These are phyloP conservation scores for Biston betularia DNA, from an alignment of 2,888 invertebrate species.

Conservation along the genomic window DNA sequence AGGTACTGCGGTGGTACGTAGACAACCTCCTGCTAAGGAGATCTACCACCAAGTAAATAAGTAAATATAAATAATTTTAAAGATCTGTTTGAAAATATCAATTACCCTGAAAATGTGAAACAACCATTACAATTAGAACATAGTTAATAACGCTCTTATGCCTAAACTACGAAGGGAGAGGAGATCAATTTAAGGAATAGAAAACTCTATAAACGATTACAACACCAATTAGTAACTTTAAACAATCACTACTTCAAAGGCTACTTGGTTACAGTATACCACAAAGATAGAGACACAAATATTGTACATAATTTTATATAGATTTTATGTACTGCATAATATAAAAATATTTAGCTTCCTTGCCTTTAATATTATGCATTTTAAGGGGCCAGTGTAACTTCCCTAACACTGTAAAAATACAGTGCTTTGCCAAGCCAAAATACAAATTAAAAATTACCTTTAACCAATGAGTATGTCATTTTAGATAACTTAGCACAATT, in stretches of 20 bases:
- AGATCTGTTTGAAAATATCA: constrained; percentile 6
- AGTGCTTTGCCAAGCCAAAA: too few relatives aligned
- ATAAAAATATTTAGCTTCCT: constrained; percentile 1
- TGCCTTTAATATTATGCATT: background rate
- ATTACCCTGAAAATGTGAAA: constrained; percentile 27
- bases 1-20: too few relatives aligned
- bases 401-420: too few relatives aligned
- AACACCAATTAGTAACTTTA: constrained; percentile 60
- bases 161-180: constrained; percentile 62
- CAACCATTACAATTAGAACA: constrained; percentile 18
- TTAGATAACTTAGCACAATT: too few relatives aligned
- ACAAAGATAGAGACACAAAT: background rate
- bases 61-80: background rate
- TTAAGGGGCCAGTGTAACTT: too few relatives aligned
- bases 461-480: too few relatives aligned
- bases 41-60: too few relatives aligned
- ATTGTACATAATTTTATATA: background rate
- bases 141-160: constrained; percentile 40
- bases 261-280: constrained; percentile 48
- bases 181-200: constrained; percentile 78
- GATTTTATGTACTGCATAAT: background rate
- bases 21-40: too few relatives aligned
- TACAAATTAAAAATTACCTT: too few relatives aligned
- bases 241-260: constrained; percentile 65
- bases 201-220: constrained; percentile 61